Evolutionary conservation across 2,888 invertebrate genomes (phyloP).

Genomic region (Apocheima hispidaria): DNA sequence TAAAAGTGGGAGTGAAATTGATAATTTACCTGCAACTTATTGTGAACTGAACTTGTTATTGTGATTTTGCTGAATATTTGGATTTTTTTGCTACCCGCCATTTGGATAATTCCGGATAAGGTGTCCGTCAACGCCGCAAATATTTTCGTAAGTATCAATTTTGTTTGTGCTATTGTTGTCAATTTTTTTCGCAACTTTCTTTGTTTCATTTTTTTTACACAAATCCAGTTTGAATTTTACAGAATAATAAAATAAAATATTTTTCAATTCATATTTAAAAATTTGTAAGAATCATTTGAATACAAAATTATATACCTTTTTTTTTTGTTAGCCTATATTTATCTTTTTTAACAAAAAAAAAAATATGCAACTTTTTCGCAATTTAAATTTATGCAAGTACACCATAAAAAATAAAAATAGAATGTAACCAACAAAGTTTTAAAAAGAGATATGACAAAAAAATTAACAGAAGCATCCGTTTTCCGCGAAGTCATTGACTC

Average conservation of each 20-base stretch:
- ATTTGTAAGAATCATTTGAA: too few species aligned
- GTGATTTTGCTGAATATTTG: constrained; percentile 63
- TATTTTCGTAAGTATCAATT: constrained; percentile 82
- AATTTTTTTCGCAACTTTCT: constrained; percentile 14
- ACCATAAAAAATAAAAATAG: neutral
- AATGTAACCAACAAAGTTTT: neutral
- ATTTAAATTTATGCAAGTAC: neutral
- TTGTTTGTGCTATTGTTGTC: constrained; percentile 39
- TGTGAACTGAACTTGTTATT: constrained; percentile 68
- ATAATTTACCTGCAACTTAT: constrained; percentile 56
- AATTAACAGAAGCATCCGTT: constrained; percentile 41
- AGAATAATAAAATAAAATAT: too few species aligned
- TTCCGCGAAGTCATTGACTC: constrained; percentile 74
- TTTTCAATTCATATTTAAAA: too few species aligned
- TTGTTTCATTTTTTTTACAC: constrained; percentile 3
- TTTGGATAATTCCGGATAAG: constrained; percentile 83
- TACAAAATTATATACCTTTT: too few species aligned
- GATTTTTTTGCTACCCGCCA: constrained; percentile 78
- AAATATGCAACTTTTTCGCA: too few species aligned
- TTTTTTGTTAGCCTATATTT: too few species aligned
- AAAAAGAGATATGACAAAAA: constrained; percentile 12
- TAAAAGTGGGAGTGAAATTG: constrained; percentile 76
- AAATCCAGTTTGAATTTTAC: constrained; percentile 28
- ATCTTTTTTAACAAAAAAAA: too few species aligned
- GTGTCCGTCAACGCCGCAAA: constrained; percentile 80